phyloP scores from a whole-genome alignment of 1,140 invertebrate species.

The Drosophila hydei region DNA sequence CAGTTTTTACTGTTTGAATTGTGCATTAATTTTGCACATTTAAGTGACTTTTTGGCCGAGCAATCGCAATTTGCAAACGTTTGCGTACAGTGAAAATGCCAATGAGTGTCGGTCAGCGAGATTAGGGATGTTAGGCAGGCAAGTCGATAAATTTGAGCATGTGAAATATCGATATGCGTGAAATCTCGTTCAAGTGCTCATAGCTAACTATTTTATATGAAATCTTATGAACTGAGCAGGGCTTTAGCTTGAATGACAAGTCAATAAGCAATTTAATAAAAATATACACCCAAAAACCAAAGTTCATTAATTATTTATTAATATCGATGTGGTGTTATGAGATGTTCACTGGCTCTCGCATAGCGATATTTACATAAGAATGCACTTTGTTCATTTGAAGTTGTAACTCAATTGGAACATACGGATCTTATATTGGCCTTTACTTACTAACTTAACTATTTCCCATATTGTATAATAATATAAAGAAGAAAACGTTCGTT shows the following conservation, averaged over 20 bases:
- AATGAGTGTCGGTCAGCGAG: conserved; percentile 23
- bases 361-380: too few species aligned
- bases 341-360: not conserved
- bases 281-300: not conserved
- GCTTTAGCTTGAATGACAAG: not conserved
- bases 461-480: not conserved
- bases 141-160: not conserved
- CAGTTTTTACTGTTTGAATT: conserved; percentile 12
- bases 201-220: not conserved
- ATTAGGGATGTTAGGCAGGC: conserved; percentile 7
- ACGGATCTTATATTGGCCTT: not conserved
- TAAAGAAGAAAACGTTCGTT: too few species aligned
- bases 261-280: too few species aligned
- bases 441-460: not conserved
- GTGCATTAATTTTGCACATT: conserved; percentile 33
- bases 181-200: not conserved
- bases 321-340: not conserved
- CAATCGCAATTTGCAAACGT: conserved; percentile 45
- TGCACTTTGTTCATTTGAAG: conserved; percentile 1
- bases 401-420: not conserved
- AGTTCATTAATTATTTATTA: not conserved
- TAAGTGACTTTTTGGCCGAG: conserved; percentile 9
- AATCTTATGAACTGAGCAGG: not conserved
- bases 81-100: conserved; percentile 42
- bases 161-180: conserved; percentile 1